Conservation (phyloP, 2,888 invertebrate genomes). For the Parelbella ahira region DNA sequence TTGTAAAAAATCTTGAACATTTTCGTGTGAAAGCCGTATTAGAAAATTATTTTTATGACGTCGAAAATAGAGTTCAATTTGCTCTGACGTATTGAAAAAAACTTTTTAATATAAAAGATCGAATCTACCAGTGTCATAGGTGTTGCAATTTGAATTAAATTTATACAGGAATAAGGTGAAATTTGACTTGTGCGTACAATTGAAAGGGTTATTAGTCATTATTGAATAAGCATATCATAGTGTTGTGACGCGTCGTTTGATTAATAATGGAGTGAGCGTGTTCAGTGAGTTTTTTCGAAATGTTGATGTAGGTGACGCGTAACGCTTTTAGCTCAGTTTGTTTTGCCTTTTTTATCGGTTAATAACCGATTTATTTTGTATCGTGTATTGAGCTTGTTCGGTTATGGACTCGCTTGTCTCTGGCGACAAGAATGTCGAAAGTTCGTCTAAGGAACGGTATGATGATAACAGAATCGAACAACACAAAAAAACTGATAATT, state of each 20-base stretch:
- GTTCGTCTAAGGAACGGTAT: no score
- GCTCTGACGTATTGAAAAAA: constrained; percentile 25
- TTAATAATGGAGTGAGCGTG: constrained; percentile 75
- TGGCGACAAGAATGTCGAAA: neutral
- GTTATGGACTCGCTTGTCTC: constrained; percentile 5
- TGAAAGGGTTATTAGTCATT: constrained; percentile 62
- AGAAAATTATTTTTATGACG: neutral
- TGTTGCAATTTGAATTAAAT: constrained; percentile 27
- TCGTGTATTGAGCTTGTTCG: constrained; percentile 11
- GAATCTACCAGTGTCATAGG: constrained; percentile 20
- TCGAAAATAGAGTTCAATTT: constrained; percentile 30
- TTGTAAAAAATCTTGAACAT: neutral
- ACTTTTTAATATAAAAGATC: constrained; percentile 33
- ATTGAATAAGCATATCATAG: constrained; percentile 74
- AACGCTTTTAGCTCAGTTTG: constrained; percentile 52
- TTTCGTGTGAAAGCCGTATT: neutral
- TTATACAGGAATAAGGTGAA: accelerated
- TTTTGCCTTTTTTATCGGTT: constrained; percentile 25
- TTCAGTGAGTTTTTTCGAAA: constrained; percentile 55
- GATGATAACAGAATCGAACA: no score
- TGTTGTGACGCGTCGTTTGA: constrained; percentile 77
- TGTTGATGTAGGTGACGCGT: constrained; percentile 63
- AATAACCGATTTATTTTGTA: constrained; percentile 26
- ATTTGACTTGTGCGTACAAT: constrained; percentile 29
- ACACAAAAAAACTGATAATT: no score